Evolutionary conservation across 1,140 invertebrate genomes (phyloP).

Genomic region (Sitobion miscanthi): DNA sequence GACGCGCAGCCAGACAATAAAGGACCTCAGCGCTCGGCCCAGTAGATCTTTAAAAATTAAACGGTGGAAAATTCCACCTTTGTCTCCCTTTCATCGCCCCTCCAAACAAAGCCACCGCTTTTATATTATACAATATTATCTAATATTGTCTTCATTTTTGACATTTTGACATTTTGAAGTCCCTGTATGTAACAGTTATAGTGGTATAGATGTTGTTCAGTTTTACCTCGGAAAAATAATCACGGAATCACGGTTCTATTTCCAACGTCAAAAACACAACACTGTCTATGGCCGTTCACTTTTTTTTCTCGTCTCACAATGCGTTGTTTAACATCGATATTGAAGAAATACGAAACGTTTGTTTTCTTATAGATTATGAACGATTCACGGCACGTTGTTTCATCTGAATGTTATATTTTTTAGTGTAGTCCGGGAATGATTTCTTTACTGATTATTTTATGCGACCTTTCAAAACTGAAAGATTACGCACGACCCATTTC

Average conservation of each 20-base stretch:
- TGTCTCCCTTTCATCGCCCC: not conserved
- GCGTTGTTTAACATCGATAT: not conserved
- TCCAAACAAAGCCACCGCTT: not conserved
- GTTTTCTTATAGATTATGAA: not conserved
- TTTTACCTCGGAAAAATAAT: not conserved
- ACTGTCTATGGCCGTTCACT: not conserved
- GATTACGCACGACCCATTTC: conserved; percentile 15
- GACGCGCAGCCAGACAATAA: not conserved
- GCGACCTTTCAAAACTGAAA: not conserved
- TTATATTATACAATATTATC: not conserved
- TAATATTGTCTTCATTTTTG: not conserved
- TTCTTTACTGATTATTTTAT: not conserved
- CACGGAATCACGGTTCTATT: no score
- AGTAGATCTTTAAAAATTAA: not conserved
- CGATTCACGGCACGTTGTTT: not conserved
- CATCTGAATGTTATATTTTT: not conserved
- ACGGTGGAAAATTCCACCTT: not conserved
- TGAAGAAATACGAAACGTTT: not conserved
- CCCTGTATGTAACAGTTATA: not conserved
- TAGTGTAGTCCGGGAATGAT: not conserved
- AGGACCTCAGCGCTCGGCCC: no score
- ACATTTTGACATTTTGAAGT: not conserved
- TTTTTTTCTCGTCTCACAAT: not conserved
- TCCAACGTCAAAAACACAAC: not conserved
- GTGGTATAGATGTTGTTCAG: not conserved